Percentiles rank a stretch among this genome's conserved stretches.
These are phyloP conservation scores for Heliocidaris tuberculata DNA, from an alignment of 35 echinoderm and acorn worm genomes.

Conservation along the genomic window DNA sequence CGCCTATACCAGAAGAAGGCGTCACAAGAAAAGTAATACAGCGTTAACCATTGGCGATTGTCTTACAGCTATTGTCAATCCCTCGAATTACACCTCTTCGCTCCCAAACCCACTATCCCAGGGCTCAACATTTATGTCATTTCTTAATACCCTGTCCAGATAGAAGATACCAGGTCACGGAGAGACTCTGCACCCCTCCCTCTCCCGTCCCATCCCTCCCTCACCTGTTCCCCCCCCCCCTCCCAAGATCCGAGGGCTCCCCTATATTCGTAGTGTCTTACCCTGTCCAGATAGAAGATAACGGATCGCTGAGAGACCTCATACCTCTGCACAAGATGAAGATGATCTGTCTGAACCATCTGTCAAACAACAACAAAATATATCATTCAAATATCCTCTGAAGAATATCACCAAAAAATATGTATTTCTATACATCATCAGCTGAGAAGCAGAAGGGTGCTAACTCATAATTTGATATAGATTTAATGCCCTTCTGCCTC, in stretches of 20 bases:
- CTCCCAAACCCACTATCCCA: too few species aligned
- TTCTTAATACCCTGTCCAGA: not conserved
- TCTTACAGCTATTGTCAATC: too few species aligned
- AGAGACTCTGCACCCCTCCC: not conserved
- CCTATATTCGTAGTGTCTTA: not conserved
- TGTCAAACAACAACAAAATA: not conserved
- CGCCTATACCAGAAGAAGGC: too few species aligned
- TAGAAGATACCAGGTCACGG: slow-evolving; percentile 55
- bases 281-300: slow-evolving; percentile 79
- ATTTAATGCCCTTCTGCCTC: too few species aligned
- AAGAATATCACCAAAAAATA: too few species aligned
- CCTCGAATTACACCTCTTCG: too few species aligned
- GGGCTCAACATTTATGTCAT: too few species aligned
- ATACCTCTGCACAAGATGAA: slow-evolving; percentile 55
- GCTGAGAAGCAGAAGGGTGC: too few species aligned
- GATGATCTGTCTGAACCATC: slow-evolving; percentile 48
- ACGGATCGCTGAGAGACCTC: slow-evolving; percentile 78
- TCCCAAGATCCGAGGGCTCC: not conserved
- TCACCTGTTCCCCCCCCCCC: not conserved
- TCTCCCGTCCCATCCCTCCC: not conserved
- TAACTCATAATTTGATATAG: too few species aligned
- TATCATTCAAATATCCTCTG: not conserved
- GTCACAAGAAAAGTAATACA: too few species aligned
- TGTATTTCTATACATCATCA: too few species aligned
- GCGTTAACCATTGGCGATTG: too few species aligned